Percentiles rank a stretch among this genome's conserved stretches.
These are phyloP conservation scores for Syrphus vitripennis DNA, from an alignment of 2,888 invertebrate species.

Conservation along the genomic window DNA sequence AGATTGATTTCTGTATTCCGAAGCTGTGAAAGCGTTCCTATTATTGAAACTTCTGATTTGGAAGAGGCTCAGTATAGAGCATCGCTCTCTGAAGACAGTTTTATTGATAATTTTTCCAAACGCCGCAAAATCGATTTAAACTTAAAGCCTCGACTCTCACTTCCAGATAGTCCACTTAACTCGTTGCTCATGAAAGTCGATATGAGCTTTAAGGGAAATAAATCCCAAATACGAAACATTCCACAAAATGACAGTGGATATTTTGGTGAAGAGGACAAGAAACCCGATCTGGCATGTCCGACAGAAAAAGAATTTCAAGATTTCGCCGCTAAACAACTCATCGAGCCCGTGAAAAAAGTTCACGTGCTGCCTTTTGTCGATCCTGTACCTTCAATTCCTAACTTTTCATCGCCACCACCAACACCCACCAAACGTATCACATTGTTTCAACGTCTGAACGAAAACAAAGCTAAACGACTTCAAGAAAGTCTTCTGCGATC, in stretches of 20 bases:
- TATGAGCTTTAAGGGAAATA: slow-evolving; percentile 47
- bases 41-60: slow-evolving; percentile 73
- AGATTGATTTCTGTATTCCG: slow-evolving; percentile 74
- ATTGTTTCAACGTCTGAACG: slow-evolving; percentile 73
- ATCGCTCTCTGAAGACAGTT: slow-evolving; percentile 75
- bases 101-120: slow-evolving; percentile 78
- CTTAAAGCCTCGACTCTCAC: slow-evolving; percentile 73
- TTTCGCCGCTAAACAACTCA: slow-evolving; percentile 67
- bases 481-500: slow-evolving; percentile 72
- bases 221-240: slow-evolving; percentile 20
- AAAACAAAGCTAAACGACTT: slow-evolving; percentile 73
- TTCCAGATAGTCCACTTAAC: slow-evolving; percentile 75
- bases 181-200: slow-evolving; percentile 78
- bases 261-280: slow-evolving; percentile 35
- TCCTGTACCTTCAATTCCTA: slow-evolving; percentile 66
- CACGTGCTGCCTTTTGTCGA: slow-evolving; percentile 73
- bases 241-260: slow-evolving; percentile 46
- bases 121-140: slow-evolving; percentile 75
- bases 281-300: slow-evolving; percentile 63
- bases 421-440: slow-evolving; percentile 73
- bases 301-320: slow-evolving; percentile 73
- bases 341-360: slow-evolving; percentile 73
- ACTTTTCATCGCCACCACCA: slow-evolving; percentile 71
- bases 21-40: slow-evolving; percentile 59
- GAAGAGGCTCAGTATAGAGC: slow-evolving; percentile 73